Conservation (phyloP, 2,797 vertebrate species). For the Synanceia verrucosa region DNA sequence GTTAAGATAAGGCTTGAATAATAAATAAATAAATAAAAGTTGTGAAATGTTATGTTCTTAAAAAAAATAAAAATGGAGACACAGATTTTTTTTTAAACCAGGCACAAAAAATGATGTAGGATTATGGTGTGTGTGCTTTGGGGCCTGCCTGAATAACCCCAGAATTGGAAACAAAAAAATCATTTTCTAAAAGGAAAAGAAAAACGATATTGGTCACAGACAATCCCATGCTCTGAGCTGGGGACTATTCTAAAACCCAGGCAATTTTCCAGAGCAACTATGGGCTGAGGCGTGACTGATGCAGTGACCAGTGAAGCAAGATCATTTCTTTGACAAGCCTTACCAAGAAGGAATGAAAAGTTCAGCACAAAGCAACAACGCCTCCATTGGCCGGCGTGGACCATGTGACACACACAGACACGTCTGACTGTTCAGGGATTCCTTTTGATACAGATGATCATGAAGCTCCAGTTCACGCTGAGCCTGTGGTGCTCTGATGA, state of each 20-base stretch:
- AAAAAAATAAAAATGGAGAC: neutral
- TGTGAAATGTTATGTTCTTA: neutral
- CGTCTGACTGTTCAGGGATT: constrained; percentile 17
- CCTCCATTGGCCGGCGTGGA: constrained; percentile 30
- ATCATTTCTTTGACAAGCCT: constrained; percentile 79
- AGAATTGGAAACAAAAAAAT: constrained; percentile 12
- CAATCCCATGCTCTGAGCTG: constrained; percentile 49
- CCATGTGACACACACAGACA: constrained; percentile 23
- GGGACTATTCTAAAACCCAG: constrained; percentile 56
- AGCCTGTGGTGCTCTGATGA: constrained; percentile 52
- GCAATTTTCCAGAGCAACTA: constrained; percentile 69
- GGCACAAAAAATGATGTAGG: constrained; percentile 17
- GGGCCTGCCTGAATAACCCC: constrained; percentile 38
- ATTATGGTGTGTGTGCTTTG: constrained; percentile 37
- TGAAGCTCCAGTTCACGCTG: constrained; percentile 16
- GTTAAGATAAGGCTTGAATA: neutral
- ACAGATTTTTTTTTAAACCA: constrained; percentile 10
- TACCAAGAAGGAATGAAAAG: constrained; percentile 69
- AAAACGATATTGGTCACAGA: constrained; percentile 53
- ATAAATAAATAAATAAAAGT: too few species aligned
- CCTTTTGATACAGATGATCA: constrained; percentile 49
- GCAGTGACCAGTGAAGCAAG: constrained; percentile 73
- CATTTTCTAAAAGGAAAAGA: constrained; percentile 22
- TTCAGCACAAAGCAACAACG: constrained; percentile 63
- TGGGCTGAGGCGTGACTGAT: constrained; percentile 66